phyloP scores from a whole-genome alignment of 2,888 invertebrate genomes.

The Petrolisthes manimaculis region DNA sequence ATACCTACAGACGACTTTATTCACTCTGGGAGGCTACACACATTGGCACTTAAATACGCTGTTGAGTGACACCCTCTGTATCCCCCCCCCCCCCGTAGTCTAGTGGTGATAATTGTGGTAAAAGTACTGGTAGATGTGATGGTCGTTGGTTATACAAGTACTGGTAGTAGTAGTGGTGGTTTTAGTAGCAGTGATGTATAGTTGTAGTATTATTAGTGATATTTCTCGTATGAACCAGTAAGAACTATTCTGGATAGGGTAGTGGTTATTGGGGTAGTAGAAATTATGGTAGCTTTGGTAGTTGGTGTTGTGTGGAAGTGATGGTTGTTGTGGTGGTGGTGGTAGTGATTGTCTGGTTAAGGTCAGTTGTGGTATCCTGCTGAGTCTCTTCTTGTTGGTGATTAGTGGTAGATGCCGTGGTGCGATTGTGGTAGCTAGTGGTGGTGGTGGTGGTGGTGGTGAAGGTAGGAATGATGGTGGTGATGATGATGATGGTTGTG shows the following conservation, averaged over 20 bases:
- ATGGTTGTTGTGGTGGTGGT: conserved; percentile 20
- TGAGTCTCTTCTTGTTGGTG: not conserved
- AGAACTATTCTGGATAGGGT: not conserved
- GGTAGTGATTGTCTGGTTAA: not conserved
- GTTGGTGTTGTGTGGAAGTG: not conserved
- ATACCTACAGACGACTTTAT: too few relatives aligned
- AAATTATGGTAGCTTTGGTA: not conserved
- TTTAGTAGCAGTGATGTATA: conserved; percentile 8
- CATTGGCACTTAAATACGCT: too few relatives aligned
- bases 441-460: conserved; percentile 5
- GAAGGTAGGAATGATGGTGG: not conserved
- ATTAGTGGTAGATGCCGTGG: not conserved
- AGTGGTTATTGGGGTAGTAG: not conserved
- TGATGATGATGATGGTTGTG: not conserved
- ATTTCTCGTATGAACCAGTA: not conserved
- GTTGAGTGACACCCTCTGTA: too few relatives aligned
- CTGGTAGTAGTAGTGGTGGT: not conserved
- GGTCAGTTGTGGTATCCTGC: conserved; percentile 12
- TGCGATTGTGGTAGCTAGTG: not conserved
- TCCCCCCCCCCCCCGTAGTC: too few relatives aligned
- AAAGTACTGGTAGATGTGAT: not conserved
- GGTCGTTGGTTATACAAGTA: not conserved
- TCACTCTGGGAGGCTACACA: too few relatives aligned
- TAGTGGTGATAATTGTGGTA: not conserved
- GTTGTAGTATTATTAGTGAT: not conserved